Evolutionary conservation across 2,888 invertebrate genomes (phyloP), one percentile per base, ranked within the genome.

Genomic region (Leistus spinibarbis): DNA sequence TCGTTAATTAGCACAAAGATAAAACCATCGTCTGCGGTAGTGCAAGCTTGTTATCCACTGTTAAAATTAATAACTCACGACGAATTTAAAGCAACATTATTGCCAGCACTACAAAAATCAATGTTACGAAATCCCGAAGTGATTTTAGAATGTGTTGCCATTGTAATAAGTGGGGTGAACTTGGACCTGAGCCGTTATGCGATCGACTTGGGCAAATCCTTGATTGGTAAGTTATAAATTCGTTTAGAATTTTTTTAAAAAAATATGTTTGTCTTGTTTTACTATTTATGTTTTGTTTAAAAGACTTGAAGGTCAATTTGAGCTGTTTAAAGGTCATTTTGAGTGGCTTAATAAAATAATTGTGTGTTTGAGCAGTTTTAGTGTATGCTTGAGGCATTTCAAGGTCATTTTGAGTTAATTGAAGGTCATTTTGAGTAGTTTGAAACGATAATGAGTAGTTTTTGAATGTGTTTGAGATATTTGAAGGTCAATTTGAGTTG

Each of bases 71-170:
- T 94, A 13, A 87, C 86, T 17, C 87, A 89, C 76, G 88, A 88
- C 0, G 93, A 94, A 69, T 95, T 97, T 80, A 91, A 92, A 81
- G 89, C 88, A 63, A 87, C 87, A 4, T 84, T 98, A 60, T 86
- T 97, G 77, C 97, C 98, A 0, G 92, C 95, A 0, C 87, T 97
- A 71, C 95, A 96, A 84, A 96, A 97, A 84, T 92, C 96, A 19
- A 93, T 98, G 91, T 87, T 99, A 24, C 88, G 99, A 68, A 97
- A 95, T 86, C 98, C 99, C 0, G 99, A 99, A 88, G 91, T 96
- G 69, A 93, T 95, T 77, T 88, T 97, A 19, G 91, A 93, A 83
- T 91, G 92, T 17, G 93, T 97, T 54, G 94, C 94, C 0, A 88
- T 91, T 65, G 91, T 97, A 76, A 85, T 97, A 22, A 88, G 89